phyloP scores from a whole-genome alignment of 1,140 invertebrate species.

The Wiebesia pumilae region DNA sequence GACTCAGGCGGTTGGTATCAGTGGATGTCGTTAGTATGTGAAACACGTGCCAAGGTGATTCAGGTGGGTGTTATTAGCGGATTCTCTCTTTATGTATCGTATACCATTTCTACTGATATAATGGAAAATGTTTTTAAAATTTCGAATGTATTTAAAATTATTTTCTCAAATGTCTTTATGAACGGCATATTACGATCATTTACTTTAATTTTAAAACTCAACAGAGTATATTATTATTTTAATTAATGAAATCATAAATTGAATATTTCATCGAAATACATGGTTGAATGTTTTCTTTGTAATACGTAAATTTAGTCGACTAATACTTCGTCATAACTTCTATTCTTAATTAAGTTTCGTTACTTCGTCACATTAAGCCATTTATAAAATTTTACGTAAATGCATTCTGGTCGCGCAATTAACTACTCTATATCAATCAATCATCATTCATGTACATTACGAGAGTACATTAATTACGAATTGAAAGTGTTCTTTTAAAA shows the following conservation, averaged over 20 bases:
- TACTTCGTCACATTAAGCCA: conserved; percentile 14
- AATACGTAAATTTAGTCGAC: not conserved
- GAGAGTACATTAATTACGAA: not conserved
- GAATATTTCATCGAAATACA: not conserved
- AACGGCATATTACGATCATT: too few relatives aligned
- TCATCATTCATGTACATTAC: conserved; percentile 18
- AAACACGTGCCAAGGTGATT: not conserved
- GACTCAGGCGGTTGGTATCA: not conserved
- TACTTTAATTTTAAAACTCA: too few relatives aligned
- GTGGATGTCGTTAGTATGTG: not conserved
- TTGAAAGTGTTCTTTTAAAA: too few relatives aligned
- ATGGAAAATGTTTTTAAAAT: too few relatives aligned
- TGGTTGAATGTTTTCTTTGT: not conserved
- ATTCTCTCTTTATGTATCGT: too few relatives aligned
- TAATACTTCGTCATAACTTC: not conserved
- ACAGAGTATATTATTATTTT: too few relatives aligned
- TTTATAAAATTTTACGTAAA: conserved; percentile 30
- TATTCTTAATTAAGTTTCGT: conserved; percentile 28
- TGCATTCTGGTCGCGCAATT: conserved; percentile 11
- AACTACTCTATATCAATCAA: conserved; percentile 14
- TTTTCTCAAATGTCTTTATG: too few relatives aligned
- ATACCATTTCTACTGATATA: too few relatives aligned
- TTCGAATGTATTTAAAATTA: too few relatives aligned
- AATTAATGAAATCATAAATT: not conserved
- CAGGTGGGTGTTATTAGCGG: not conserved